phyloP scores from a whole-genome alignment of 2,797 vertebrate species.

The Mionectes olivaceus region DNA sequence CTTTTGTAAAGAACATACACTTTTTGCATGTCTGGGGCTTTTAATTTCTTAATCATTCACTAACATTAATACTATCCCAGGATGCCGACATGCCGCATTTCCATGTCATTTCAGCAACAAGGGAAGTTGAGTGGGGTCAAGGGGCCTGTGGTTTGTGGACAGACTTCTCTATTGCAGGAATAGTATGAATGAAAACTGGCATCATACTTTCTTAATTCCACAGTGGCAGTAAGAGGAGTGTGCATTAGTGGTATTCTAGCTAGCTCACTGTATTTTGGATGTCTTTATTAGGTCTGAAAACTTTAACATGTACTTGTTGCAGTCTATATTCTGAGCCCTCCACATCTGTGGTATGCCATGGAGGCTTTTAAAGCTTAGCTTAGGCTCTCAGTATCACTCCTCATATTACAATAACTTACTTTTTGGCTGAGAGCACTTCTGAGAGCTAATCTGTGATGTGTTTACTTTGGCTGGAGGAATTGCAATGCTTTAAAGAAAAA shows the following conservation, averaged over 20 bases:
- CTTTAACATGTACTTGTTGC: neutral
- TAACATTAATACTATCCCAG: neutral
- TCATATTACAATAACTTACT: constrained; percentile 19
- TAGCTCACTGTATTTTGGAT: neutral
- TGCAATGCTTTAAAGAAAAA: constrained; percentile 39
- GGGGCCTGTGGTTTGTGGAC: neutral
- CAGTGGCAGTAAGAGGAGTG: neutral
- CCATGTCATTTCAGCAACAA: constrained; percentile 28
- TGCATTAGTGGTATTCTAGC: neutral
- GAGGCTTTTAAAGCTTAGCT: constrained; percentile 43
- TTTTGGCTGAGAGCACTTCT: constrained; percentile 44
- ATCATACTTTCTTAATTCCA: neutral
- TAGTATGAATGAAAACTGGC: neutral
- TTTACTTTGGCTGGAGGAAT: constrained; percentile 54
- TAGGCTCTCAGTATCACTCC: constrained; percentile 46
- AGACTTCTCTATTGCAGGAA: neutral
- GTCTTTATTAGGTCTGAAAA: constrained; percentile 3
- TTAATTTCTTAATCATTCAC: constrained; percentile 8
- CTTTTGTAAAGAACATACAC: neutral
- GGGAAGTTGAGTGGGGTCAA: constrained; percentile 28
- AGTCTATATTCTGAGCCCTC: neutral
- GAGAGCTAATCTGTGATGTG: constrained; percentile 26
- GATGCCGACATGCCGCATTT: neutral
- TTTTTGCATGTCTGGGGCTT: neutral
- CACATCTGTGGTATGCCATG: neutral